Percentiles rank a stretch among this genome's conserved stretches.
phyloP scores from a whole-genome alignment of 2,797 vertebrate genomes.

The Lacerta bilineata region DNA sequence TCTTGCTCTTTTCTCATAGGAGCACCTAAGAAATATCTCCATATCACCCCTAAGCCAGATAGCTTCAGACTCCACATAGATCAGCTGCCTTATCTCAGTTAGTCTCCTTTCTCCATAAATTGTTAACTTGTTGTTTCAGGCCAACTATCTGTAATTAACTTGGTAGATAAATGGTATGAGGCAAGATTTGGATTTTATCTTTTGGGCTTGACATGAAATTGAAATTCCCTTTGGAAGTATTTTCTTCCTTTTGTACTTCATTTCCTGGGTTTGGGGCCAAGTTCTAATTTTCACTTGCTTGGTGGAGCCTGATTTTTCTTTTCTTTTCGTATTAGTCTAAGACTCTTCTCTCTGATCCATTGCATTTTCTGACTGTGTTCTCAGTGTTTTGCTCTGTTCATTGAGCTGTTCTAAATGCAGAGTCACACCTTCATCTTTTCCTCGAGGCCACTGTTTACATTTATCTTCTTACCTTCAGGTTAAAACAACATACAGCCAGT shows the following conservation, averaged over 20 bases:
- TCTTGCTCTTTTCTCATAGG: too few species aligned
- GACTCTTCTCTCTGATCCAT: too few species aligned
- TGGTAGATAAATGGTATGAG: neutral
- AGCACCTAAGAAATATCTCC: neutral
- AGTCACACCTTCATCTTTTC: neutral
- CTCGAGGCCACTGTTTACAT: too few species aligned
- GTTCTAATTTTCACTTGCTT: too few species aligned
- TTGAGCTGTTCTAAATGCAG: neutral
- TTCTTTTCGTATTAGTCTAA: too few species aligned
- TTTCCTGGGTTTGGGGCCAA: too few species aligned
- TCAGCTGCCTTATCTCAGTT: neutral
- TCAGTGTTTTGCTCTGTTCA: too few species aligned
- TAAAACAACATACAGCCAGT: neutral
- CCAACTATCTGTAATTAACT: constrained; percentile 4
- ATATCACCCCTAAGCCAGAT: neutral
- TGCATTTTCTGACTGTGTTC: too few species aligned
- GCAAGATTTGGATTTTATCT: constrained; percentile 18
- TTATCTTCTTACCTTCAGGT: neutral
- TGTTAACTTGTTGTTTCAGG: constrained; percentile 7
- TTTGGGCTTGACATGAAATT: neutral
- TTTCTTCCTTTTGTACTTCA: neutral
- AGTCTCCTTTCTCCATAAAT: neutral
- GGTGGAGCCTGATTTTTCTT: too few species aligned
- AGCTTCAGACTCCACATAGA: neutral
- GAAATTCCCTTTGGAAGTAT: neutral